These are phyloP conservation scores for Eumaeus atala DNA, from an alignment of 1,140 invertebrate genomes.

Conservation along the genomic window DNA sequence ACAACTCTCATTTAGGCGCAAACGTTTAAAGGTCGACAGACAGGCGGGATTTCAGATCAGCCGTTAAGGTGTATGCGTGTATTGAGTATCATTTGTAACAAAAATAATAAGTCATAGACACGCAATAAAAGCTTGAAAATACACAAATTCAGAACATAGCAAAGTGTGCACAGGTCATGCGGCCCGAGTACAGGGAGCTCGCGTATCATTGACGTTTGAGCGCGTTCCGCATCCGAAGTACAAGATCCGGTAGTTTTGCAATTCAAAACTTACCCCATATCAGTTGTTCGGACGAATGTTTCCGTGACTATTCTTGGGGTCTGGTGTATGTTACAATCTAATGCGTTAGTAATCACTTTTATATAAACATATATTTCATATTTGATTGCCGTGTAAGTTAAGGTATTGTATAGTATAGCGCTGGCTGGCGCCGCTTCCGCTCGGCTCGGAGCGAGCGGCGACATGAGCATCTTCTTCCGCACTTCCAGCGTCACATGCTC, in stretches of 20 bases:
- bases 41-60: no score
- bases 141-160: slow-evolving; percentile 17
- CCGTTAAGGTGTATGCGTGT: no score
- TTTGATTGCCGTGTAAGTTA: neutral
- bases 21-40: no score
- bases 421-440: no score
- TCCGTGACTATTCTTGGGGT: slow-evolving; percentile 24
- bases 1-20: no score
- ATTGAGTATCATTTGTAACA: no score
- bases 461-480: no score
- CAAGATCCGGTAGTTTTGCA: slow-evolving; percentile 49
- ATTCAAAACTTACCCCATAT: slow-evolving; percentile 61
- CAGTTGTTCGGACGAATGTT: slow-evolving; percentile 53
- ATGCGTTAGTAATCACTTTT: neutral
- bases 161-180: slow-evolving; percentile 8
- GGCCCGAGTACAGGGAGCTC: slow-evolving; percentile 29
- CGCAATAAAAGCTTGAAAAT: no score
- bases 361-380: neutral
- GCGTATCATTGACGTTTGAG: slow-evolving; percentile 31
- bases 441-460: no score
- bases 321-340: slow-evolving; percentile 14
- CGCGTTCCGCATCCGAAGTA: slow-evolving; percentile 31
- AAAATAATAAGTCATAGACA: no score
- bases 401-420: no score
- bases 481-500: no score